Base-by-base conservation (phyloP, 2,797 vertebrate genomes). In the Echeneis naucrates region DNA sequence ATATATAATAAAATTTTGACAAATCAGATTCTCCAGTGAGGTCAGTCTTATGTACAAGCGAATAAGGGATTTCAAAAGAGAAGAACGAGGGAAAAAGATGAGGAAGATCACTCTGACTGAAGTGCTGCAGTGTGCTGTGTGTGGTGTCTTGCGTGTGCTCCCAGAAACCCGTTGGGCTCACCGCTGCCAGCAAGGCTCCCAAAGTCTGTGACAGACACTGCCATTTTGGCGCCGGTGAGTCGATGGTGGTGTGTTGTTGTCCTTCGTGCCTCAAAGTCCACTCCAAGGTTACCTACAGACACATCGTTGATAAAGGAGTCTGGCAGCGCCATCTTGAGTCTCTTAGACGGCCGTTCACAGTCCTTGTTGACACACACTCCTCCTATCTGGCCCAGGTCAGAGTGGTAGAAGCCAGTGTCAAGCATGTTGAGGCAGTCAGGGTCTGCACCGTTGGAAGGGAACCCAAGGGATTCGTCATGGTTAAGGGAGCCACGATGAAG, bases 141-240 rank as follows among this genome's bases (percentile, higher is more conserved):
- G 89, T 96, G 96, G 88, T 98, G 98, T 74, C 98, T 95, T 42
- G 95, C 64, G 5, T 98, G 97, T 63, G 96, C 92, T 77, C 82
- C 95, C 80, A 99, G 94, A 92, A 99, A 99, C 69, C 95, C 95
- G 45, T 96, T 97, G 72, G 97, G 94, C 82, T 99, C 98, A 0
- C 79, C 95, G 66, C 94, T 92, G 42, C 88, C 86, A 68, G 96
- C 94, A 83, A 99, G 93, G 90, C 96, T 97, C 88, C 96, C 94
- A 54, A 99, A 97, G 96, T 99, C 98, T 85, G 98, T 96, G 93
- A 99, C 96, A 0, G 98, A 98, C 83, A 99, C 97, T 0, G 98
- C 96, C 98, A 99, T 98, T 93, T 98, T 99, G 91, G 98, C 95
- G 82, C 96, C 96, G 33, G 97, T 96, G 90, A 99, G 97, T 59